Percentiles rank a stretch among this genome's conserved stretches.
Conservation (phyloP, 2,888 invertebrate species). For the Coremacera marginata region DNA sequence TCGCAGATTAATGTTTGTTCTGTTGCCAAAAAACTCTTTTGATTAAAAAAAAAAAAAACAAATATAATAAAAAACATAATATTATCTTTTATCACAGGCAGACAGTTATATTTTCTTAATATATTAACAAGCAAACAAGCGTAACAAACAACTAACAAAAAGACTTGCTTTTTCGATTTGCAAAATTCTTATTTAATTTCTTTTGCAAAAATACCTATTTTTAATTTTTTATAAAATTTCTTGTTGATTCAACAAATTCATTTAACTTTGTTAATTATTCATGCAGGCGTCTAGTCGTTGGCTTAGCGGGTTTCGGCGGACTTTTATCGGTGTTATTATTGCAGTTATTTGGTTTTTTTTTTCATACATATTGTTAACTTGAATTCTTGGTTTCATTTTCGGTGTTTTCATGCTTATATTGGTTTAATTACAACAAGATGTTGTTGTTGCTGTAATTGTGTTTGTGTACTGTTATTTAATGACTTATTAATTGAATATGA, state of each 20-base stretch:
- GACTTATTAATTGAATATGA: not conserved
- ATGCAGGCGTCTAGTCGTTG: not conserved
- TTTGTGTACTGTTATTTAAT: not conserved
- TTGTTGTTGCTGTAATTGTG: not conserved
- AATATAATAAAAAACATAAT: too few relatives aligned
- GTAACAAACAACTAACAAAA: not conserved
- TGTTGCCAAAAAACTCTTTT: not conserved
- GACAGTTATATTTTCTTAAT: too few relatives aligned
- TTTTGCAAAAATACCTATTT: not conserved
- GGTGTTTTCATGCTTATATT: not conserved
- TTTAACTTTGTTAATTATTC: conserved; percentile 16
- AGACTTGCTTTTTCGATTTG: not conserved
- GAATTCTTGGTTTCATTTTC: not conserved
- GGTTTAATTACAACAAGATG: not conserved
- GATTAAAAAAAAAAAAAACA: not conserved
- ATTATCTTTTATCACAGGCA: too few relatives aligned
- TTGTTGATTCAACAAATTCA: conserved; percentile 19
- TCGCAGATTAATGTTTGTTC: too few relatives aligned
- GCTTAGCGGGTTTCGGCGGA: not conserved
- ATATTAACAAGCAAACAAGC: not conserved
- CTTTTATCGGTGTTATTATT: not conserved
- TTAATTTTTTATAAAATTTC: not conserved
- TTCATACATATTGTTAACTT: not conserved
- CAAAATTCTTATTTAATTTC: not conserved
- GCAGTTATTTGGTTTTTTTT: not conserved